Percentiles rank a stretch among this genome's conserved stretches.
phyloP scores from a whole-genome alignment of 2,888 invertebrate species.

The Chrysolina oricalcia region DNA sequence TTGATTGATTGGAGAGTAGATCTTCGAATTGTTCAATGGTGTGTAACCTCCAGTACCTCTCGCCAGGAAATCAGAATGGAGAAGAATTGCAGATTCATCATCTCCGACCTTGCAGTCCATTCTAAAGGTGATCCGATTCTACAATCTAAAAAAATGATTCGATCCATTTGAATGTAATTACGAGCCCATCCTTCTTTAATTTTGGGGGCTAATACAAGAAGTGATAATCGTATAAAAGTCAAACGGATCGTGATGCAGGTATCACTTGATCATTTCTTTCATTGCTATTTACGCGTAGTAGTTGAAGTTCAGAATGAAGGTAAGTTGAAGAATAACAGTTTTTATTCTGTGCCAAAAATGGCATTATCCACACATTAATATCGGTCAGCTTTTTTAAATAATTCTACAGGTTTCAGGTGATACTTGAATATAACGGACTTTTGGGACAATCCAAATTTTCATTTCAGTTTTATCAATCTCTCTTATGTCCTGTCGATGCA shows the following conservation, averaged over 20 bases:
- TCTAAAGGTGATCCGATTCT: constrained; percentile 59
- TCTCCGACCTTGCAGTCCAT: constrained; percentile 58
- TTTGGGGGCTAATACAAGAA: constrained; percentile 19
- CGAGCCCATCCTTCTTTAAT: constrained; percentile 28
- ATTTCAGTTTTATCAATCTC: too few relatives aligned
- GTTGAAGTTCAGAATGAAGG: constrained; percentile 2
- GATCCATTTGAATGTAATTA: constrained; percentile 29
- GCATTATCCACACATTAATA: too few relatives aligned
- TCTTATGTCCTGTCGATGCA: too few relatives aligned
- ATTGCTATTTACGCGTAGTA: not conserved
- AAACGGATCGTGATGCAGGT: not conserved
- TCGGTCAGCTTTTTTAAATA: too few relatives aligned
- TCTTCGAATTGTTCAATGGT: too few relatives aligned
- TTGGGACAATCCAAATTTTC: too few relatives aligned
- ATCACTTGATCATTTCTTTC: constrained; percentile 11
- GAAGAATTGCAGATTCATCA: constrained; percentile 19
- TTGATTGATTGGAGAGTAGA: too few relatives aligned
- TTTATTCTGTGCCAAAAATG: too few relatives aligned
- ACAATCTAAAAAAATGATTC: constrained; percentile 49
- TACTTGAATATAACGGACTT: too few relatives aligned
- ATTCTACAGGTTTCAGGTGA: too few relatives aligned
- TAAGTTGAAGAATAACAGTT: not conserved
- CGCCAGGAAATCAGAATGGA: too few relatives aligned
- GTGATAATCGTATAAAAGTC: constrained; percentile 17
- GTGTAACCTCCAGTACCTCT: too few relatives aligned